Percentiles rank a stretch among this genome's conserved stretches.
Conservation (phyloP, 2,888 invertebrate genomes). For the Rhagophthalmus giganteus region DNA sequence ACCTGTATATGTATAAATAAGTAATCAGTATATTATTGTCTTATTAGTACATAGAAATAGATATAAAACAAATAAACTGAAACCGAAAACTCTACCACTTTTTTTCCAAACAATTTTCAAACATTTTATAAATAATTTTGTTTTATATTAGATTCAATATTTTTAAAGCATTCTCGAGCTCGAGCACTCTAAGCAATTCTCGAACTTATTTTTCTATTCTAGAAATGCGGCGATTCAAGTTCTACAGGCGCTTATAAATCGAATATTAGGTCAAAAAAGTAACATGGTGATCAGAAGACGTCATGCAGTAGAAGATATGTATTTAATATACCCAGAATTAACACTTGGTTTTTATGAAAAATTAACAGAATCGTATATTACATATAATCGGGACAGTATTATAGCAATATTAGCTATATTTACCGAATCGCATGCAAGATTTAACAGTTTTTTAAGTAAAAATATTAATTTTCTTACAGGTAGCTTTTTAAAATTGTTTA, state of each 20-base stretch:
- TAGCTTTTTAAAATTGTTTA: constrained; percentile 8
- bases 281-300: constrained; percentile 1
- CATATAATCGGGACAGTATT: constrained; percentile 4
- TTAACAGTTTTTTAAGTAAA: constrained; percentile 1
- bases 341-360: constrained; percentile 9
- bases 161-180: no score
- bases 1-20: no score
- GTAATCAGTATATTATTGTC: no score
- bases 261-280: constrained; percentile 15
- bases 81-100: no score
- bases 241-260: constrained; percentile 11
- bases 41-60: no score
- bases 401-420: constrained; percentile 23
- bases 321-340: constrained; percentile 15
- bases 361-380: background rate
- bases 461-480: background rate
- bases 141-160: no score
- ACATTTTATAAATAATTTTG: no score
- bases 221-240: constrained; percentile 1
- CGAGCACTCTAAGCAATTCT: no score
- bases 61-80: no score
- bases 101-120: no score
- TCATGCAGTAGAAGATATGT: constrained; percentile 14
- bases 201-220: background rate
- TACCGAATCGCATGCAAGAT: constrained; percentile 13